Percentiles rank a stretch among this genome's conserved stretches.
Conservation (phyloP, 1,140 invertebrate genomes). For the Thrips palmi region DNA sequence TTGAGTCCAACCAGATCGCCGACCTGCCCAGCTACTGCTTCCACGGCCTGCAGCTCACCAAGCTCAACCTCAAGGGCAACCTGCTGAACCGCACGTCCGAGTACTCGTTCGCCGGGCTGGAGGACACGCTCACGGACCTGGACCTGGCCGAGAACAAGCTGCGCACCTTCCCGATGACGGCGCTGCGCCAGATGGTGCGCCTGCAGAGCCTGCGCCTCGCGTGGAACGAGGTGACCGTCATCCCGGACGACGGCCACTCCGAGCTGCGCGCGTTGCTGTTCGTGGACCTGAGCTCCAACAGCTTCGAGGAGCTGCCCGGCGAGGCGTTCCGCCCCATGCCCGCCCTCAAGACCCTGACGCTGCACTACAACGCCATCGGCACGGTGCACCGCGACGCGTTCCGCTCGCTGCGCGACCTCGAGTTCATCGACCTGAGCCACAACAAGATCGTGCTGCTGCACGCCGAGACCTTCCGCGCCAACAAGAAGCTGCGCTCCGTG, state of each 20-base stretch:
- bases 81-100: conserved; percentile 57
- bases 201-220: conserved; percentile 53
- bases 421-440: conserved; percentile 70
- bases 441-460: conserved; percentile 64
- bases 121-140: conserved; percentile 58
- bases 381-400: conserved; percentile 60
- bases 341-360: conserved; percentile 53
- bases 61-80: conserved; percentile 71
- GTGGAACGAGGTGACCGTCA: conserved; percentile 59
- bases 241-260: conserved; percentile 51
- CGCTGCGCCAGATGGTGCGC: conserved; percentile 53
- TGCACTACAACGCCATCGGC: conserved; percentile 69
- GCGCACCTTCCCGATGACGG: conserved; percentile 56
- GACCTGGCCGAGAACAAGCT: conserved; percentile 75
- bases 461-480: conserved; percentile 47
- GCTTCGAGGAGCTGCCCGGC: conserved; percentile 50
- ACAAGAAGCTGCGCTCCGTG: conserved; percentile 55
- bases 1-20: conserved; percentile 70
- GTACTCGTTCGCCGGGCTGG: conserved; percentile 68
- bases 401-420: conserved; percentile 45
- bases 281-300: conserved; percentile 73
- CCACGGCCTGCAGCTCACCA: conserved; percentile 60
- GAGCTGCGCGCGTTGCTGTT: conserved; percentile 48
- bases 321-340: conserved; percentile 64
- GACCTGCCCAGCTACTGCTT: conserved; percentile 72